Base-by-base conservation (phyloP, 1,140 invertebrate genomes). In the Solen grandis region DNA sequence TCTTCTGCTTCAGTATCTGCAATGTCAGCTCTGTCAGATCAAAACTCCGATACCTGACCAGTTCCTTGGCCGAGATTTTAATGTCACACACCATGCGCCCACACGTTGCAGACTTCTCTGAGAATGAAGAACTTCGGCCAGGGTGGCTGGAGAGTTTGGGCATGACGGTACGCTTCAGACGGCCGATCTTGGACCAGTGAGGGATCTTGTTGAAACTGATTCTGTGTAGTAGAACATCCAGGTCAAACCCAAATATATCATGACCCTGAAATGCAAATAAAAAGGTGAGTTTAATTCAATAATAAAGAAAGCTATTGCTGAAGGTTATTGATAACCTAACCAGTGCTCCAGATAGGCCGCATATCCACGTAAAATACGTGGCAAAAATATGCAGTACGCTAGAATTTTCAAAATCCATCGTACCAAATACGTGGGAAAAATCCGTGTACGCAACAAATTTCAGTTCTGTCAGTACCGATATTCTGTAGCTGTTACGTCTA, bases 41-140 rank as follows among this genome's bases (percentile, higher is more conserved):
- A 89, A 98, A 99, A 89, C 96, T 98, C 87, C 97, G 94, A 33
- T 96, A 95, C 87, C 96, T 95, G 36, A 99, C 96, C 3, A 99
- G 94, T 93, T 99, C 98, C 93, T 97, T 97, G 0, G 98, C 96
- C 1, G 97, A 97, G 52, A 97, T 93, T 93, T 98, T 97, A 3
- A 99, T 95, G 92, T 99, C 98, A 91, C 97, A 99, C 0, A 99
- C 94, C 27, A 99, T 93, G 60, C 99, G 94, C 0, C 99, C 99
- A 88, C 94, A 94, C 81, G 94, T 93, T 2, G 93, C 91, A 75
- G 93, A 92, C 75, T 93, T 94, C 77, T 94, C 94, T 10, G 93
- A 86, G 81, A 90, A 93, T 25, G 84, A 82, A 0, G 81, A 76
- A 25, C 93, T 59, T 19, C 74, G 31, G 0, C 89, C 86, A 72